Evolutionary conservation across 2,113 vertebrate genomes (phyloP).

Genomic region (Crotalus helleri): DNA sequence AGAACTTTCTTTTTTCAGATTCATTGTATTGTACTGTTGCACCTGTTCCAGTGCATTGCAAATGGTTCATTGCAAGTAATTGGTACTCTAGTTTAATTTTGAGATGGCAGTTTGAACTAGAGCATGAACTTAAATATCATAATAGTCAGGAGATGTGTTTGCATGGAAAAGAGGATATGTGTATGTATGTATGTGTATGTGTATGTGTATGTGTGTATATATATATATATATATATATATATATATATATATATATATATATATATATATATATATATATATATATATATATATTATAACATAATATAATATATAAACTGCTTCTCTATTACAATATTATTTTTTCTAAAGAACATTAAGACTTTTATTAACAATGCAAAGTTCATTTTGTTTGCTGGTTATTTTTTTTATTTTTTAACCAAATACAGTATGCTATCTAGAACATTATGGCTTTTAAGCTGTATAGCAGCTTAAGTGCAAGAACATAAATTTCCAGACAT

Average conservation of each 20-base stretch:
- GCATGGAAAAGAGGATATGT: too few relatives aligned
- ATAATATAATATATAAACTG: too few relatives aligned
- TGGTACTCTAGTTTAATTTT: background rate
- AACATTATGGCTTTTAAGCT: background rate
- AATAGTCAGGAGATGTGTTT: too few relatives aligned
- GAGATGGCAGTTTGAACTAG: background rate
- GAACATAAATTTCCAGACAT: background rate
- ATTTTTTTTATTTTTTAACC: background rate
- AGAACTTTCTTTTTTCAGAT: background rate
- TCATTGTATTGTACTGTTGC: background rate
- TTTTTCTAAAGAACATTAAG: background rate
- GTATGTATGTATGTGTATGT: too few relatives aligned
- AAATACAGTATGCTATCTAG: background rate
- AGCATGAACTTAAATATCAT: background rate
- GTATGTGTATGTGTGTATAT: too few relatives aligned
- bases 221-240: too few relatives aligned
- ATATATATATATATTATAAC: too few relatives aligned
- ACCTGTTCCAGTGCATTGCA: background rate
- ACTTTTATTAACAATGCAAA: background rate
- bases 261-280: too few relatives aligned
- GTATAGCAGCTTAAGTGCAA: background rate
- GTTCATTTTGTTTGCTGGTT: background rate
- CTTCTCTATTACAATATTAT: background rate
- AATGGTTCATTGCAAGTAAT: background rate
- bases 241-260: too few relatives aligned